These are phyloP conservation scores for Acridotheres tristis DNA, from an alignment of 2,797 vertebrate species.

Conservation along the genomic window DNA sequence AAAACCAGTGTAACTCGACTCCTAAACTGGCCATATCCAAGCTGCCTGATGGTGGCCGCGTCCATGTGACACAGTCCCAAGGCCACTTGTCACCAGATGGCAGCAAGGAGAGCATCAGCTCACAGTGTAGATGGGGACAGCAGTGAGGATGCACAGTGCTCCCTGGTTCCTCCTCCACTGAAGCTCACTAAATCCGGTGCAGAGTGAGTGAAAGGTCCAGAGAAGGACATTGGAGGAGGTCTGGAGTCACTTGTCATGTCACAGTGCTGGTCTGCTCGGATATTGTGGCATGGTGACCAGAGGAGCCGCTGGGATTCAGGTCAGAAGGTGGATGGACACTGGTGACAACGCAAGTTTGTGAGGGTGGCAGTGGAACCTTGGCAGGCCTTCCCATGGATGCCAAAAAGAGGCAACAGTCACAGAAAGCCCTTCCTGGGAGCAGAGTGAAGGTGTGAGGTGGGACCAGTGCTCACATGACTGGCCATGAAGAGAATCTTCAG, in stretches of 20 bases:
- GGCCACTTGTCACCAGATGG: constrained; percentile 33
- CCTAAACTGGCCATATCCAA: background rate
- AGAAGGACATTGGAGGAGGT: background rate
- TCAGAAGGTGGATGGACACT: background rate
- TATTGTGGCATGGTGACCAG: background rate
- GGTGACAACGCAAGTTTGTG: background rate
- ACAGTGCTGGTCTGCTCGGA: background rate
- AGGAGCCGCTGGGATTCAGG: background rate
- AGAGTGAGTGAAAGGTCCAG: background rate
- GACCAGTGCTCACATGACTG: background rate
- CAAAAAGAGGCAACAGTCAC: background rate
- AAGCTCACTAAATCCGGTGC: background rate
- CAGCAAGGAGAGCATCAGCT: background rate
- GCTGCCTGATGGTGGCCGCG: background rate
- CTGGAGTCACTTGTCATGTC: background rate
- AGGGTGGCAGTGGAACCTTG: background rate
- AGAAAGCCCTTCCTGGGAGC: background rate
- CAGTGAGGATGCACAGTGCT: background rate
- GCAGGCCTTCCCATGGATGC: background rate
- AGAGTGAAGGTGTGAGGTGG: background rate
- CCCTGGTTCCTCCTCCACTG: fast-evolving
- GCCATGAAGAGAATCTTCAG: background rate
- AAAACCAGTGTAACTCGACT: background rate
- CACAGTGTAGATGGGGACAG: background rate
- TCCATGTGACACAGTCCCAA: background rate